Percentiles rank a stretch among this genome's conserved stretches.
phyloP scores from a whole-genome alignment of 2,888 invertebrate species.

The Auanema sp. region DNA sequence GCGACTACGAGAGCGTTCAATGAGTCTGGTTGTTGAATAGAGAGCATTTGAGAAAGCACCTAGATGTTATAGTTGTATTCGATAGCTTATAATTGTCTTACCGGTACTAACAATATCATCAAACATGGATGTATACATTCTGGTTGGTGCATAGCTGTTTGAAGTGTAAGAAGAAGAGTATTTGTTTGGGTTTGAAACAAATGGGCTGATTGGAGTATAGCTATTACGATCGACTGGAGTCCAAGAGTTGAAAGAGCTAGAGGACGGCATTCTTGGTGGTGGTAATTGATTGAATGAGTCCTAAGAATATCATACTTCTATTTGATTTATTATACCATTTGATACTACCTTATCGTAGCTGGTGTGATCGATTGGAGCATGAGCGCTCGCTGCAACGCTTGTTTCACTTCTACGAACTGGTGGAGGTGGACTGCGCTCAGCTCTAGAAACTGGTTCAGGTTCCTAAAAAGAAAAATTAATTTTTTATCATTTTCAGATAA shows the following conservation, averaged over 20 bases:
- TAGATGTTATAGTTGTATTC: slow-evolving; percentile 7
- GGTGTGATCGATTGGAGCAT: slow-evolving; percentile 43
- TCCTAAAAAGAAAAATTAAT: slow-evolving; percentile 11
- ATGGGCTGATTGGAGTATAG: slow-evolving; percentile 59
- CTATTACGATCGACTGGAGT: slow-evolving; percentile 55
- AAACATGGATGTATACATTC: slow-evolving; percentile 59
- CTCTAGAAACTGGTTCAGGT: slow-evolving; percentile 21
- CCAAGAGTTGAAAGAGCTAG: slow-evolving; percentile 61
- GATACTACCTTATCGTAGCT: slow-evolving; percentile 35
- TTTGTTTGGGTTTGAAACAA: slow-evolving; percentile 52
- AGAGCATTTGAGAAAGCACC: slow-evolving; percentile 61
- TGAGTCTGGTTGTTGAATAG: slow-evolving; percentile 58
- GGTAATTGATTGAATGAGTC: slow-evolving; percentile 56
- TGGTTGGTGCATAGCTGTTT: slow-evolving; percentile 45
- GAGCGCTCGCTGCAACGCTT: slow-evolving; percentile 43
- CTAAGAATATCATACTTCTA: slow-evolving; percentile 22
- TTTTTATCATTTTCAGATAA: background rate
- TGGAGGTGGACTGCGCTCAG: slow-evolving; percentile 50
- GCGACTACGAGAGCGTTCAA: slow-evolving; percentile 61
- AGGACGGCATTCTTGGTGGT: slow-evolving; percentile 58
- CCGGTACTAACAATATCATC: slow-evolving; percentile 62
- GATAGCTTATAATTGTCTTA: slow-evolving; percentile 7
- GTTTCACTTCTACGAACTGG: slow-evolving; percentile 44
- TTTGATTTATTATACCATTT: background rate
- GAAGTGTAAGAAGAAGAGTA: slow-evolving; percentile 58